A percentile compares a stretch with the other conserved stretches of the same genome.
These are phyloP conservation scores for Sus scrofa DNA, from an alignment of 2,113 vertebrate species.

Conservation along the genomic window T2T-Sscrofa CM000830.6:28232501-28233000, in stretches of 20 bases:
- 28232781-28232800: background rate
- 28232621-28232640: background rate
- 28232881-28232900: background rate
- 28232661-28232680: conserved; percentile 40
- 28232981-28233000: background rate
- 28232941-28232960: background rate
- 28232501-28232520: conserved; percentile 40
- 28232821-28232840: background rate
- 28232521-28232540: conserved; percentile 30
- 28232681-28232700: conserved; percentile 22
- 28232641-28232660: background rate
- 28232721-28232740: conserved; percentile 29
- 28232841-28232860: background rate
- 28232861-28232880: background rate
- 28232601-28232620: background rate
- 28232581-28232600: background rate
- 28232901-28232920: background rate
- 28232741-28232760: background rate
- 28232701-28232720: conserved; percentile 46
- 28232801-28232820: background rate
- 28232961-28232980: background rate
- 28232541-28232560: background rate
- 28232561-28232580: conserved; percentile 10
- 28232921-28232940: conserved; percentile 3
- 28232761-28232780: conserved; percentile 6